Evolutionary conservation across 2,113 vertebrate species (phyloP).

Genomic region (Scolopax mira): DNA sequence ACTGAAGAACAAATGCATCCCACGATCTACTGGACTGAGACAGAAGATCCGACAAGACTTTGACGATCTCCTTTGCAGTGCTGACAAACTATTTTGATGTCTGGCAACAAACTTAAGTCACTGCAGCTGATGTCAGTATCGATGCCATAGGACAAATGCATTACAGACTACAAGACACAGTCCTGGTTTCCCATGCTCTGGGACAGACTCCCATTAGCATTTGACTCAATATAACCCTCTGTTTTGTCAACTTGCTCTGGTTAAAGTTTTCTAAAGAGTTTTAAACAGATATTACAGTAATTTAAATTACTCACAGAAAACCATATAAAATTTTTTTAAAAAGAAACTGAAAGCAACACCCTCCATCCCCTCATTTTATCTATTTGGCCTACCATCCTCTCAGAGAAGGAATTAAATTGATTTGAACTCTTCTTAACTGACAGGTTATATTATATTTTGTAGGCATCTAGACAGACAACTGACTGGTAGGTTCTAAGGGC

Average conservation of each 20-base stretch:
- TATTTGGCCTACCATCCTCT: neutral
- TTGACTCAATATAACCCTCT: neutral
- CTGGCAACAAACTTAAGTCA: neutral
- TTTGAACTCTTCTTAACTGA: neutral
- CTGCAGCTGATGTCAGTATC: neutral
- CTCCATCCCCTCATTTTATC: neutral
- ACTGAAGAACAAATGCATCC: neutral
- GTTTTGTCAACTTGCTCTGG: neutral
- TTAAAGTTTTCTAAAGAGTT: neutral
- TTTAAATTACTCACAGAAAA: neutral
- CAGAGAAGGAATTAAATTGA: neutral
- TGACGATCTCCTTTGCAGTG: neutral
- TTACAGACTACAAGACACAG: neutral
- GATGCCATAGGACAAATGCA: neutral
- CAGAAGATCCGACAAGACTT: neutral
- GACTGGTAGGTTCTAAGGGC: neutral
- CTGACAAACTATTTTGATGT: neutral
- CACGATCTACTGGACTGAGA: accelerated
- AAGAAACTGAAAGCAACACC: neutral
- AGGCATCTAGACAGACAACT: neutral
- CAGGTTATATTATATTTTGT: neutral
- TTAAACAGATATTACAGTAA: neutral
- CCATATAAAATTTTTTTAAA: neutral
- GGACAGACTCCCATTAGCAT: neutral
- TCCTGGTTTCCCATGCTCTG: neutral